Conservation (phyloP, 2,888 invertebrate species). For the Abrostola triplasia region DNA sequence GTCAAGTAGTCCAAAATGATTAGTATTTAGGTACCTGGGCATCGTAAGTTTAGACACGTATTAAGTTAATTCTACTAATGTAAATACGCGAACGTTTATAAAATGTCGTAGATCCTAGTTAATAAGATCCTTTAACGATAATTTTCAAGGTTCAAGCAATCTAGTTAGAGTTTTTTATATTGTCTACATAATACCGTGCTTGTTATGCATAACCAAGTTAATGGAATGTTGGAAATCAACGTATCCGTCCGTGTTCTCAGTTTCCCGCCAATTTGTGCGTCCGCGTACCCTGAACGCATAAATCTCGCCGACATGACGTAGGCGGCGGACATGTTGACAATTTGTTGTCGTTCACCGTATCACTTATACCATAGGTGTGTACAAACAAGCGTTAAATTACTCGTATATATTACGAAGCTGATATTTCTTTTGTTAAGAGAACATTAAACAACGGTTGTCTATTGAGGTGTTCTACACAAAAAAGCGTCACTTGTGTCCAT, state of each 20-base stretch:
- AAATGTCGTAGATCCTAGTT: conserved; percentile 51
- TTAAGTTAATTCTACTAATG: conserved; percentile 47
- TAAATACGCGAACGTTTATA: conserved; percentile 41
- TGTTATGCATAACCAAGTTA: conserved; percentile 73
- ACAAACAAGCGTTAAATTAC: conserved; percentile 51
- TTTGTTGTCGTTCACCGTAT: conserved; percentile 70
- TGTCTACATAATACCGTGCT: conserved; percentile 63
- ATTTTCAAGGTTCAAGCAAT: conserved; percentile 65
- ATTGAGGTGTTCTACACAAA: conserved; percentile 27
- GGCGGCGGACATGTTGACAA: conserved; percentile 85
- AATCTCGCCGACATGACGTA: conserved; percentile 83
- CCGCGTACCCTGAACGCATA: conserved; percentile 77
- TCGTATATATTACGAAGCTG: conserved; percentile 35
- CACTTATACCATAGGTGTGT: conserved; percentile 49
- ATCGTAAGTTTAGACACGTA: conserved; percentile 49
- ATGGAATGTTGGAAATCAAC: conserved; percentile 71
- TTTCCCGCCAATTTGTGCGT: conserved; percentile 85
- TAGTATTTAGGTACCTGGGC: conserved; percentile 15
- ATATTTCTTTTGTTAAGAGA: conserved; percentile 21
- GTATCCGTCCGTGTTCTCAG: conserved; percentile 71
- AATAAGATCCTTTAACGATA: conserved; percentile 61
- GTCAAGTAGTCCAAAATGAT: conserved; percentile 16
- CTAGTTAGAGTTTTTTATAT: conserved; percentile 61
- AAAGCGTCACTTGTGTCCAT: conserved; percentile 33
- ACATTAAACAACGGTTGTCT: conserved; percentile 19